These are phyloP conservation scores for Rutpela maculata DNA, from an alignment of 2,888 invertebrate genomes.

Conservation along the genomic window DNA sequence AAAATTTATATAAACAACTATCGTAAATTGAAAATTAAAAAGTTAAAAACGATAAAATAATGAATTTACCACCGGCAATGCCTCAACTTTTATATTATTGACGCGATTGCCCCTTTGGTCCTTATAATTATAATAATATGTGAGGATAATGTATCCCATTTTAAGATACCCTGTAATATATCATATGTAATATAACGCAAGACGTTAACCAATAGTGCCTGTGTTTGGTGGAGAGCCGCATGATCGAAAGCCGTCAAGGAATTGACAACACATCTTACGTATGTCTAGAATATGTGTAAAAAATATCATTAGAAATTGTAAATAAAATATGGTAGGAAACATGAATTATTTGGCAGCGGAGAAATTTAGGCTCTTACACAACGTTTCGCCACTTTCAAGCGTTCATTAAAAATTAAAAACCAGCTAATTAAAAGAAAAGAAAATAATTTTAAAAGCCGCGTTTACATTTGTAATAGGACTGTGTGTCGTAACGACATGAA, in stretches of 20 bases:
- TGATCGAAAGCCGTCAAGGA: slow-evolving; percentile 75
- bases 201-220: slow-evolving; percentile 74
- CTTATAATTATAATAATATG: slow-evolving; percentile 72
- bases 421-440: neutral
- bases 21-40: slow-evolving; percentile 60
- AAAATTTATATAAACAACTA: slow-evolving; percentile 71
- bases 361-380: slow-evolving; percentile 48
- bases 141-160: slow-evolving; percentile 75
- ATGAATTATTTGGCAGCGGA: slow-evolving; percentile 56
- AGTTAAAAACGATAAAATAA: slow-evolving; percentile 64
- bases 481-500: too few relatives aligned
- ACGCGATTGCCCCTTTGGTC: slow-evolving; percentile 72
- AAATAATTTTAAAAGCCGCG: neutral
- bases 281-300: slow-evolving; percentile 23
- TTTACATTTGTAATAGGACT: neutral
- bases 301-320: slow-evolving; percentile 10
- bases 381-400: slow-evolving; percentile 29
- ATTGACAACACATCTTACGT: slow-evolving; percentile 32
- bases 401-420: neutral
- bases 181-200: slow-evolving; percentile 74
- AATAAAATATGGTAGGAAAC: slow-evolving; percentile 30
- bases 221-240: slow-evolving; percentile 74
- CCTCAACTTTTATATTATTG: slow-evolving; percentile 63
- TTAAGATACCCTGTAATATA: slow-evolving; percentile 76
- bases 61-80: slow-evolving; percentile 71